Conservation (phyloP, 2,888 invertebrate species). For the Drosophila falleni region DNA sequence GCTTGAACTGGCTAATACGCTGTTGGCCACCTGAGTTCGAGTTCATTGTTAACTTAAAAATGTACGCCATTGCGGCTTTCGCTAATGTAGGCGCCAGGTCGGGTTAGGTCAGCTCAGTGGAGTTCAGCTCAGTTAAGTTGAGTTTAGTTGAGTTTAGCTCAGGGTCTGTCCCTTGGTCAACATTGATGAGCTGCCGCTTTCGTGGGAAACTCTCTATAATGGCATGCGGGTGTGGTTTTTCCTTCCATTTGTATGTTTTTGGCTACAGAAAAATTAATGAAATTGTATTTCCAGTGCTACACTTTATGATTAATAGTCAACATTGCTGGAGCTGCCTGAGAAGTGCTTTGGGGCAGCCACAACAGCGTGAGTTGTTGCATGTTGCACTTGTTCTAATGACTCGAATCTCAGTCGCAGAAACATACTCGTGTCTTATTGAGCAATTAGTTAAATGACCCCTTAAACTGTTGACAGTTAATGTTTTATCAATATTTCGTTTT, state of each 20-base stretch:
- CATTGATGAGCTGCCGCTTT: conserved; percentile 49
- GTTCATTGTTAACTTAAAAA: conserved; percentile 31
- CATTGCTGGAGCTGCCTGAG: conserved; percentile 44
- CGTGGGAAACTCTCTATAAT: conserved; percentile 82
- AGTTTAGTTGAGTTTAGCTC: not conserved
- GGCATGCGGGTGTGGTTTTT: conserved; percentile 83
- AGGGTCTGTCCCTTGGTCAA: conserved; percentile 56
- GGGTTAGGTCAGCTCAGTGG: not conserved
- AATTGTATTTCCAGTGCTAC: conserved; percentile 70
- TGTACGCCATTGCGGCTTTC: conserved; percentile 29
- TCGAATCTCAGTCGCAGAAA: conserved; percentile 7
- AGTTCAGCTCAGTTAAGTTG: not conserved
- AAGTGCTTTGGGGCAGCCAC: conserved; percentile 46
- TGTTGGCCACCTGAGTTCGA: conserved; percentile 47
- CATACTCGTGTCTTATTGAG: conserved; percentile 61
- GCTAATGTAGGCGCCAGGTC: conserved; percentile 66
- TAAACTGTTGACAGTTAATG: conserved; percentile 74
- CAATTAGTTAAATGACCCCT: conserved; percentile 70
- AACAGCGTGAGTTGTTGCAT: conserved; percentile 42
- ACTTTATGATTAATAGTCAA: conserved; percentile 74
- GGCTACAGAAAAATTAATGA: conserved; percentile 78
- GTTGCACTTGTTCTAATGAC: conserved; percentile 76
- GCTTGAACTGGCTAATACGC: conserved; percentile 68
- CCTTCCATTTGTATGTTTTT: conserved; percentile 45
- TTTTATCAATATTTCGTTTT: conserved; percentile 44